Percentiles rank a stretch among this genome's conserved stretches.
Evolutionary conservation across 2,888 invertebrate species (phyloP).

Genomic region (Harpagoxenus sublaevis): DNA sequence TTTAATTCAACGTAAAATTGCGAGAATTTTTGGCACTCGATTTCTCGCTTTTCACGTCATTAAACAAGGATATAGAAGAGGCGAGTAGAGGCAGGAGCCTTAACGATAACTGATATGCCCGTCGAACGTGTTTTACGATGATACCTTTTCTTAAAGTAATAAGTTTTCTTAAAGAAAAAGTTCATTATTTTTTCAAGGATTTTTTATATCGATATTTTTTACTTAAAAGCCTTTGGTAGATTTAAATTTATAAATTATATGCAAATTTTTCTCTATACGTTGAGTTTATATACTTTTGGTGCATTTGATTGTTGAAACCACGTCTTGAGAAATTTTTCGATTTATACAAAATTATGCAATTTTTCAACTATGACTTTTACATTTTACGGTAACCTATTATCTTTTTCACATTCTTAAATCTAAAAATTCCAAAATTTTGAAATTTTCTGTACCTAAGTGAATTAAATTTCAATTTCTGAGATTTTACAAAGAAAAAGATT

Average conservation of each 20-base stretch:
- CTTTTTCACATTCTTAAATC: background rate
- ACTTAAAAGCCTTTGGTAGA: background rate
- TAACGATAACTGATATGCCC: background rate
- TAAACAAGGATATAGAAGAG: no score
- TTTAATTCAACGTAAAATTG: no score
- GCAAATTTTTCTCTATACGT: background rate
- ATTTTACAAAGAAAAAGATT: background rate
- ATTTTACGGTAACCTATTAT: background rate
- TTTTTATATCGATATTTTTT: background rate
- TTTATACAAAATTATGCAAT: background rate
- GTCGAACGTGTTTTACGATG: conserved; percentile 31
- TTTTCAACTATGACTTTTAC: background rate
- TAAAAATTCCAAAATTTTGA: background rate
- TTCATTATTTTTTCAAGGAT: background rate
- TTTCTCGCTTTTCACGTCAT: no score
- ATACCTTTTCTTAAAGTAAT: background rate
- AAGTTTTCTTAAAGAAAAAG: background rate
- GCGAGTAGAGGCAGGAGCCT: no score
- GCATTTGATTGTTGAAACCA: background rate
- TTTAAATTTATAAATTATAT: background rate
- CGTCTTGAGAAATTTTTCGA: background rate
- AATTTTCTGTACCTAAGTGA: background rate
- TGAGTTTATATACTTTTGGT: background rate
- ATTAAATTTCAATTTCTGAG: background rate
- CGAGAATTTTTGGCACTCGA: no score